phyloP scores from a whole-genome alignment of 2,797 vertebrate species.

The Tiaroga cobitis region DNA sequence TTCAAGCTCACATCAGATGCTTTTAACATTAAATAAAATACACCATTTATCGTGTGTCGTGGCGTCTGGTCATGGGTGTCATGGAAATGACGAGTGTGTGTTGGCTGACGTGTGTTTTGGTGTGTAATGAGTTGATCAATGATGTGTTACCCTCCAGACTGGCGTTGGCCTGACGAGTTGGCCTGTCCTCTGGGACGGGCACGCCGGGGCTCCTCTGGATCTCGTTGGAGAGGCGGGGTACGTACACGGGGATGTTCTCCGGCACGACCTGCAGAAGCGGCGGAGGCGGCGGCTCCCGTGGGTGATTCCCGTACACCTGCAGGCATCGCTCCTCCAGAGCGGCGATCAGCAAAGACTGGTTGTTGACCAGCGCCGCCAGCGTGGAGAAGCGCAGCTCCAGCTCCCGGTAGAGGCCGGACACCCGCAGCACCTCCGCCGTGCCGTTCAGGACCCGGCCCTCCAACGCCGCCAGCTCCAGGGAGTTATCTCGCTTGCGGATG shows the following conservation, averaged over 20 bases:
- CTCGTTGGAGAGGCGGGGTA: conserved; percentile 89
- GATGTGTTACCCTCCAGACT: conserved; percentile 86
- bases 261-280: conserved; percentile 94
- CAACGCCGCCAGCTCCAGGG: conserved; percentile 93
- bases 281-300: conserved; percentile 80
- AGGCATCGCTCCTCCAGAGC: conserved; percentile 90
- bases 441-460: conserved; percentile 93
- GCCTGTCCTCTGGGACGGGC: conserved; percentile 69
- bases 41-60: background rate
- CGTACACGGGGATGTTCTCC: conserved; percentile 88
- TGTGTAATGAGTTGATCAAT: background rate
- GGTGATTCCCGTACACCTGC: conserved; percentile 81
- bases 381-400: conserved; percentile 87
- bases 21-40: too few relatives aligned
- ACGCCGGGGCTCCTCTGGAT: conserved; percentile 86
- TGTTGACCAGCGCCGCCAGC: conserved; percentile 90
- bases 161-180: conserved; percentile 78
- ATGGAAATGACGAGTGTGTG: background rate
- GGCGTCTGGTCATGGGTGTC: background rate
- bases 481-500: conserved; percentile 95
- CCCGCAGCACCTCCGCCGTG: conserved; percentile 88
- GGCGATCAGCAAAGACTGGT: conserved; percentile 90
- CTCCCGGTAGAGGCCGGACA: conserved; percentile 89
- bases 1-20: too few relatives aligned
- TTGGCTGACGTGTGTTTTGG: background rate